Evolutionary conservation across 1,140 invertebrate genomes (phyloP).

Genomic region (Panagrolaimus sp.): DNA sequence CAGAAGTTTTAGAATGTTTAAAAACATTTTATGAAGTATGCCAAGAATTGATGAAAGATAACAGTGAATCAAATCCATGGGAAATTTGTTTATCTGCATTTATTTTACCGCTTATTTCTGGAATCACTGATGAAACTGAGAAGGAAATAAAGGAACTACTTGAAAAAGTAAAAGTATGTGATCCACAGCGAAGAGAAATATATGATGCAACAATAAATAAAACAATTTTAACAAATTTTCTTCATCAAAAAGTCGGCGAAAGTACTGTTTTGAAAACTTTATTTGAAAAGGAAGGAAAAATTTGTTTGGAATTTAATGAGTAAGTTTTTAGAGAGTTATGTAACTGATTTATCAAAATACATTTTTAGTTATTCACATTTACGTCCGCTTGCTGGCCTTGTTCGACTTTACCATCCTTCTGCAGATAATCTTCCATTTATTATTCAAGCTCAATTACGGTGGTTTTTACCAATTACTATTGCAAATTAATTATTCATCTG

Average conservation of each 20-base stretch:
- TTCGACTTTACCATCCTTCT: neutral
- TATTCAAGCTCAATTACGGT: neutral
- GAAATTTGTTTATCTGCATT: slow-evolving; percentile 26
- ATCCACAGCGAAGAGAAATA: slow-evolving; percentile 33
- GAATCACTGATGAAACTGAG: slow-evolving; percentile 23
- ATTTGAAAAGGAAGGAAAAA: neutral
- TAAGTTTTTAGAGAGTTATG: neutral
- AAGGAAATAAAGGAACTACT: slow-evolving; percentile 19
- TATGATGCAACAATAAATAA: slow-evolving; percentile 29
- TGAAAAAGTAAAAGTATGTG: slow-evolving; percentile 26
- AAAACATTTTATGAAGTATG: slow-evolving; percentile 30
- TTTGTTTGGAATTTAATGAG: neutral
- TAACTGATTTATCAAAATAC: neutral
- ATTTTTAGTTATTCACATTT: slow-evolving; percentile 2
- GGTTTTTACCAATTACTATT: slow-evolving; percentile 2
- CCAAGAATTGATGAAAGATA: slow-evolving; percentile 34
- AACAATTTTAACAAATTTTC: neutral
- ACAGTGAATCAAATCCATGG: slow-evolving; percentile 43
- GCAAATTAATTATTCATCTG: neutral
- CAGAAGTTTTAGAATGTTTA: slow-evolving; percentile 13
- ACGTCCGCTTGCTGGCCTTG: neutral
- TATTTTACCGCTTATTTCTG: slow-evolving; percentile 19
- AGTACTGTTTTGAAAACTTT: neutral
- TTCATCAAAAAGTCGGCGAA: neutral
- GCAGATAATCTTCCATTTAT: neutral